Evolutionary conservation across 1,140 invertebrate genomes (phyloP), one percentile per base, ranked within the genome.

Genomic region (Procambarus virginalis): DNA sequence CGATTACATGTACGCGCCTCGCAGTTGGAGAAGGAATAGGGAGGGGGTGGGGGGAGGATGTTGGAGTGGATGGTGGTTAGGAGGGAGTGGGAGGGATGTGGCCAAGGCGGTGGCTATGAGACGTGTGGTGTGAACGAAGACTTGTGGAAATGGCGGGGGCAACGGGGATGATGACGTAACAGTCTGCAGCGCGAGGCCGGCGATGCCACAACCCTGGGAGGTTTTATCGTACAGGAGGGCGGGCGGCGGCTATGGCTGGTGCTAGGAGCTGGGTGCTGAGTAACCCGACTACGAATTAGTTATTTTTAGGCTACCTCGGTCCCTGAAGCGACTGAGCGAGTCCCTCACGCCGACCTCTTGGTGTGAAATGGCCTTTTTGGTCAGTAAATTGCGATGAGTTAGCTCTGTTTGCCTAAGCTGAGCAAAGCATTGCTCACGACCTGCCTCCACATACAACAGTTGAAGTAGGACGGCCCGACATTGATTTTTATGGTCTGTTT

Each of bases 81-180:
- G 34, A 34, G 34, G 34, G 34, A 34, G 34, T 34, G 34, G 34
- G 34, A 34, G 34, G 34, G 34, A 34, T 34, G 34, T 34, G 34
- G 1, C 34, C 34, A 34, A 34, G 49, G 20, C 10, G 20, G 49
- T 55, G 20, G n/a, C 68, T 34, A 34, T 2, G 68, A 68, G 22
- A 80, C 17, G 48, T 14, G 60, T 70, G 48, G 34, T 14, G 73
- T 60, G 84, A 85, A 58, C 84, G 84, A 85, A 76, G n/a, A 49
- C 45, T 58, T 51, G n/a, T 85, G 84, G 84, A 22, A 77, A 45
- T 20, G 48, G 73, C 45, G 55, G 49, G 83, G 51, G 83, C 84
- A 85, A 76, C 75, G 84, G 75, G 84, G 73, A 58, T 75, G 84
- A 77, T 85, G 84, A 85, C 84, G 84, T 85, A 85, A 85, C 84